These are phyloP conservation scores for Lophius americanus DNA, from an alignment of 2,797 vertebrate genomes.

Conservation along the genomic window DNA sequence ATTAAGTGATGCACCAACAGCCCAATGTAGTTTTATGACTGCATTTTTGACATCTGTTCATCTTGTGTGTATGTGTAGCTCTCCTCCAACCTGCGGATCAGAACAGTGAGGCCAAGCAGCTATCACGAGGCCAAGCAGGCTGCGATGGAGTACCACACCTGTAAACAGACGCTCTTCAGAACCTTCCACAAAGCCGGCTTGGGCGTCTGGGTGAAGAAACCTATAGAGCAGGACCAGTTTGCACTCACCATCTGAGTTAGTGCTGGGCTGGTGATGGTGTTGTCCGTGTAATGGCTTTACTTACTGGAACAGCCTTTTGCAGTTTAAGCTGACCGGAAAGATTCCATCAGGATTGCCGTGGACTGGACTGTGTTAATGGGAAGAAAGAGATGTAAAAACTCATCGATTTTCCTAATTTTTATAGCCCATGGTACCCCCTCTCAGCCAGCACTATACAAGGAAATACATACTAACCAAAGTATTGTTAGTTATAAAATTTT, in stretches of 20 bases:
- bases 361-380: neutral
- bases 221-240: slow-evolving; percentile 95
- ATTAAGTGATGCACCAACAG: too few species aligned
- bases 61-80: slow-evolving; percentile 72
- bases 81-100: slow-evolving; percentile 80
- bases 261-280: neutral
- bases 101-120: slow-evolving; percentile 75
- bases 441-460: slow-evolving; percentile 35
- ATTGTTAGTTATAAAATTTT: slow-evolving; percentile 56
- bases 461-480: slow-evolving; percentile 10
- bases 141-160: slow-evolving; percentile 87
- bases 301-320: neutral
- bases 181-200: slow-evolving; percentile 91
- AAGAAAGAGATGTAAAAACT: slow-evolving; percentile 34
- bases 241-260: slow-evolving; percentile 72
- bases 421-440: slow-evolving; percentile 14
- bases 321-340: neutral
- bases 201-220: slow-evolving; percentile 95
- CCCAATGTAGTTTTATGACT: too few species aligned
- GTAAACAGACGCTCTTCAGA: slow-evolving; percentile 89
- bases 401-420: slow-evolving; percentile 20
- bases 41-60: neutral
- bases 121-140: slow-evolving; percentile 93
- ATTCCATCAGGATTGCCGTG: slow-evolving; percentile 6
- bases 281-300: neutral